Conservation (phyloP, 2,113 vertebrate species). For the Rhinolophus ferrumequinum region DNA sequence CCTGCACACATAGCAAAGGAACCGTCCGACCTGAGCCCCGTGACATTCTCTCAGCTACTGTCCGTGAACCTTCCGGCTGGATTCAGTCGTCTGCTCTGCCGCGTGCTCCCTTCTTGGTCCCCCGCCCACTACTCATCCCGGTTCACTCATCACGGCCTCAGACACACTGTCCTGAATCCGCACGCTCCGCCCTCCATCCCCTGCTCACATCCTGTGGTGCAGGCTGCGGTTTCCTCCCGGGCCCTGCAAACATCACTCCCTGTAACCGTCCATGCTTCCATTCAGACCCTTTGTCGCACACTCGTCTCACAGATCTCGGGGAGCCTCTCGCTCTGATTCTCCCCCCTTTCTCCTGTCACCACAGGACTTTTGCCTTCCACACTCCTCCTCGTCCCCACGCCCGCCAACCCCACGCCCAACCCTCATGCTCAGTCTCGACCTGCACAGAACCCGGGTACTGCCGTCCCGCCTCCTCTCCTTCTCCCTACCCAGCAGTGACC, state of each 20-base stretch:
- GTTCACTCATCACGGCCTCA: neutral
- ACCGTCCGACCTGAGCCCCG: neutral
- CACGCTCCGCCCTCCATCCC: accelerated
- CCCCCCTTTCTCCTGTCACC: neutral
- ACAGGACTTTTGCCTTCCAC: neutral
- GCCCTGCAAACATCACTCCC: neutral
- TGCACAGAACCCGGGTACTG: neutral
- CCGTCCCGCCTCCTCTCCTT: neutral
- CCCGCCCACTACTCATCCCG: accelerated
- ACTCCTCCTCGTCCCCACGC: no score
- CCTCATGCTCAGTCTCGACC: accelerated
- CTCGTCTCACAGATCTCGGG: neutral
- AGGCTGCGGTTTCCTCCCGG: accelerated
- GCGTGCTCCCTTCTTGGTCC: neutral
- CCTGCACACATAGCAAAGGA: neutral
- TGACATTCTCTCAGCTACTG: neutral
- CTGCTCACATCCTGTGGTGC: neutral
- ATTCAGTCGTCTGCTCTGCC: neutral
- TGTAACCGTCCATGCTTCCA: neutral
- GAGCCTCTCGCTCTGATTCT: neutral
- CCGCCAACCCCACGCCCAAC: neutral
- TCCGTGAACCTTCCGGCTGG: neutral
- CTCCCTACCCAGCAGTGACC: no score
- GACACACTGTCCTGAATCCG: neutral
- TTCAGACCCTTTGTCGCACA: neutral